Evolutionary conservation across 2,888 invertebrate genomes (phyloP).

Genomic region (Tinea semifulvella): DNA sequence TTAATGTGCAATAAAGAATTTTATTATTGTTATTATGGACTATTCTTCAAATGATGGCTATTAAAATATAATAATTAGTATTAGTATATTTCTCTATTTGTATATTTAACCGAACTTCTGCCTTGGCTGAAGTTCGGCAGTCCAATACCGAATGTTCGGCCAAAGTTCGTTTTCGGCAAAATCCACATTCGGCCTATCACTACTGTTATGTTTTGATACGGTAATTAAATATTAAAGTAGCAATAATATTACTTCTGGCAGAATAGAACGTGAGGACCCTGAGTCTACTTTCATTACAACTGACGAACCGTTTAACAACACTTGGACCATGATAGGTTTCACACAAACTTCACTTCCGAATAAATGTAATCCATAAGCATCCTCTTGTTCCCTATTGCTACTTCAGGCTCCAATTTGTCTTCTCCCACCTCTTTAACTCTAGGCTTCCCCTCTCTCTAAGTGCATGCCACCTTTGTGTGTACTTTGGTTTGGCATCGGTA

Average conservation of each 20-base stretch:
- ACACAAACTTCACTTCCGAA: background rate
- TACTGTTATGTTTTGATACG: too few species aligned
- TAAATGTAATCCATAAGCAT: constrained; percentile 10
- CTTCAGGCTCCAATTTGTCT: background rate
- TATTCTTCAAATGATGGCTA: too few species aligned
- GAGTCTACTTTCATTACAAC: constrained; percentile 16
- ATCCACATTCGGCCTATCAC: too few species aligned
- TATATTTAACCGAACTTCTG: too few species aligned
- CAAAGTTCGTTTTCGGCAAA: too few species aligned
- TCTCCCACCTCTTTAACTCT: constrained; percentile 12
- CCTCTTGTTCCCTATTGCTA: background rate
- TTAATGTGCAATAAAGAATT: too few species aligned
- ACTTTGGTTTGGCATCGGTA: constrained; percentile 15
- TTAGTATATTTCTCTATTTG: too few species aligned
- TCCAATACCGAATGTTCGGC: too few species aligned
- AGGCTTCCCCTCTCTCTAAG: constrained; percentile 4
- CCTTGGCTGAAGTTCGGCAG: too few species aligned
- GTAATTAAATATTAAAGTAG: too few species aligned
- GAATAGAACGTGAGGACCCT: constrained; percentile 14
- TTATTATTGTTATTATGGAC: too few species aligned
- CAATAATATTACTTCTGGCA: constrained; percentile 13
- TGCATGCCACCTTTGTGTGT: constrained; percentile 15
- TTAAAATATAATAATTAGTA: too few species aligned
- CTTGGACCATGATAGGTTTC: constrained; percentile 11
- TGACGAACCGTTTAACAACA: constrained; percentile 11